These are phyloP conservation scores for Epinotia bilunana DNA, from an alignment of 2,888 invertebrate species.

Conservation along the genomic window DNA sequence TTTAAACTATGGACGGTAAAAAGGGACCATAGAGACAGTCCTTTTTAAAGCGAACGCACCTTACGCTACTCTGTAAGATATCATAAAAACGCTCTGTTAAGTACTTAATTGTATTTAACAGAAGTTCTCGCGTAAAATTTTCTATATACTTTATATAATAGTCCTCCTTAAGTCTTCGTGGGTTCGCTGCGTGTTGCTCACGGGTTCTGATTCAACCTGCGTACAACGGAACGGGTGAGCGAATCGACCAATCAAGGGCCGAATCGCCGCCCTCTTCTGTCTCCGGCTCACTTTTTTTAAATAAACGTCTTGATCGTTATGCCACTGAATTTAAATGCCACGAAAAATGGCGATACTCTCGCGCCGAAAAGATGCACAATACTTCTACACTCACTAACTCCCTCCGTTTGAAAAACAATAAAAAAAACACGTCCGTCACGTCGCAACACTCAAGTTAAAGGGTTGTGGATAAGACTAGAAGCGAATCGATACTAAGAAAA, in stretches of 20 bases:
- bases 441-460: constrained; percentile 72
- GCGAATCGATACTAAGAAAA: constrained; percentile 55
- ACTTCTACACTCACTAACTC: constrained; percentile 72
- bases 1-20: constrained; percentile 43
- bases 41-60: constrained; percentile 5
- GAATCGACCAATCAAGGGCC: constrained; percentile 71
- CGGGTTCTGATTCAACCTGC: constrained; percentile 83
- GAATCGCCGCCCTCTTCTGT: constrained; percentile 79
- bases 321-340: constrained; percentile 54
- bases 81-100: constrained; percentile 30
- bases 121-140: constrained; percentile 36
- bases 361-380: constrained; percentile 82
- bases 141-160: constrained; percentile 43
- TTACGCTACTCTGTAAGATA: constrained; percentile 31
- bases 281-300: constrained; percentile 69
- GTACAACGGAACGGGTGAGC: constrained; percentile 81
- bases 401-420: constrained; percentile 68
- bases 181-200: constrained; percentile 50
- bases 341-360: constrained; percentile 55
- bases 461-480: constrained; percentile 82
- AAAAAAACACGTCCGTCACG: constrained; percentile 68
- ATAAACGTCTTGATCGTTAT: constrained; percentile 48
- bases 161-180: constrained; percentile 44
- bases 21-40: constrained; percentile 26
- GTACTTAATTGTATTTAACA: constrained; percentile 3